Base-by-base conservation (phyloP, 2,888 invertebrate species). In the Coleophora flavipennella region DNA sequence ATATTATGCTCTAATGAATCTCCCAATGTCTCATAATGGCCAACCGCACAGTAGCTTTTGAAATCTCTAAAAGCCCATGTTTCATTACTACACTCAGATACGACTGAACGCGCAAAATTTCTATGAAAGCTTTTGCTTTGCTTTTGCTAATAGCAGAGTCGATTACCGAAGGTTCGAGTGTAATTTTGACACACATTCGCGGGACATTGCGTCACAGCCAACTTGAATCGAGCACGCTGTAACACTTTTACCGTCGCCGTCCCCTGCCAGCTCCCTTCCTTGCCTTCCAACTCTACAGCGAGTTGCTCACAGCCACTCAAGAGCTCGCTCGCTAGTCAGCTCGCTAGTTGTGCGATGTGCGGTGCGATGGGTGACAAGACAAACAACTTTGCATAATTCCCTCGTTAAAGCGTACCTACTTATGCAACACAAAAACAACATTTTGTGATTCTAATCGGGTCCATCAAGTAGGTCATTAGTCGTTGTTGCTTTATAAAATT, bases 181-280 rank as follows among this genome's bases (percentile, higher is more conserved):
- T 80, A 80, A 67, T 80, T 80, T 78, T 79, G 80, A 80, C 83
- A 81, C 70, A 84, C 77, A 81, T 83, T 80, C 68, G 73, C 67
- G 41, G 47, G 39, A 48, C 43, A 59, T 80, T 79, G 80, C 80
- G 70, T 80, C 70, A 77, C 49, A 55, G 57, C 57, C 59, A n/a
- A 57, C 59, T 56, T 28, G 70, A 67, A 77, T 70, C 68, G 75
- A 65, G 80, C 67, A 67, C 79, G 67, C 59, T 66, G 80, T 81
- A 80, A 81, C 76, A 83, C 80, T 81, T 79, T 76, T 78, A 76
- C 78, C 72, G 71, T 75, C 71, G 68, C 73, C 59, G 66, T 53
- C 20, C 20, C 6, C 20, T 4, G 44, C 25, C 43, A 35, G 31
- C 36, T 32, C n/a, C 39, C 39, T 11, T 8, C 39, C 57, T 66